Percentiles rank a stretch among this genome's conserved stretches.
phyloP scores from a whole-genome alignment of 1,140 invertebrate genomes.

The Drosophila insularis region DNA sequence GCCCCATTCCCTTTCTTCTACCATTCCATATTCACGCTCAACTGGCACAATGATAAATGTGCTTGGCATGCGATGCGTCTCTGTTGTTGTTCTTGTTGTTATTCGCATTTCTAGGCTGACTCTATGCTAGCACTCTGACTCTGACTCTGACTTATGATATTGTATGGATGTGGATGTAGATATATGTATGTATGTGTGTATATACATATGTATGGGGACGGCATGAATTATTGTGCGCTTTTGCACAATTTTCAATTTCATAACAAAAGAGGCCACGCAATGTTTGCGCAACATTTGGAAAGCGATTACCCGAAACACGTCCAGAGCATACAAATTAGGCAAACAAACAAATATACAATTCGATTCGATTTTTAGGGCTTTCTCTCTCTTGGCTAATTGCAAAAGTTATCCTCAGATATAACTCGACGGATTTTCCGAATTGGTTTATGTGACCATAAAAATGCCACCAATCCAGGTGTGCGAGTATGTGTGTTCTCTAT shows the following conservation, averaged over 20 bases:
- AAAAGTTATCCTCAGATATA: slow-evolving; percentile 9
- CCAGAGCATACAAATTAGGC: slow-evolving; percentile 8
- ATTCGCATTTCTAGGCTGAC: slow-evolving; percentile 65
- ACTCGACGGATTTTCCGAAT: slow-evolving; percentile 25
- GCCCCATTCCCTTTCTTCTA: not conserved
- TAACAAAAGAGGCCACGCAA: slow-evolving; percentile 25
- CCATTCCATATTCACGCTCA: slow-evolving; percentile 56
- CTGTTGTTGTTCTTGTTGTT: slow-evolving; percentile 68
- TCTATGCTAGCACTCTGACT: slow-evolving; percentile 28
- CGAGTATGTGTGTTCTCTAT: not conserved
- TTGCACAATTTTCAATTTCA: slow-evolving; percentile 55
- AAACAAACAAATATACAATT: slow-evolving; percentile 1
- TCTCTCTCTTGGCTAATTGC: not conserved
- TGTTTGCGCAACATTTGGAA: slow-evolving; percentile 25
- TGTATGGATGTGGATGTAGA: slow-evolving; percentile 16
- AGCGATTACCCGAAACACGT: slow-evolving; percentile 25
- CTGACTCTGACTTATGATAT: slow-evolving; percentile 52
- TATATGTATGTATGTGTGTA: not conserved
- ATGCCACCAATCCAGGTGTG: slow-evolving; percentile 20
- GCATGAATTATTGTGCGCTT: slow-evolving; percentile 48
- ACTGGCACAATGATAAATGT: slow-evolving; percentile 70
- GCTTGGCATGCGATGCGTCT: slow-evolving; percentile 57
- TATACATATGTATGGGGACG: slow-evolving; percentile 16
- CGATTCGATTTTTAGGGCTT: not conserved
- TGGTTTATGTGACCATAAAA: slow-evolving; percentile 45